Evolutionary conservation across 2,797 vertebrate genomes (phyloP), one percentile per base, ranked within the genome.

Genomic region (Margarornis squamiger): DNA sequence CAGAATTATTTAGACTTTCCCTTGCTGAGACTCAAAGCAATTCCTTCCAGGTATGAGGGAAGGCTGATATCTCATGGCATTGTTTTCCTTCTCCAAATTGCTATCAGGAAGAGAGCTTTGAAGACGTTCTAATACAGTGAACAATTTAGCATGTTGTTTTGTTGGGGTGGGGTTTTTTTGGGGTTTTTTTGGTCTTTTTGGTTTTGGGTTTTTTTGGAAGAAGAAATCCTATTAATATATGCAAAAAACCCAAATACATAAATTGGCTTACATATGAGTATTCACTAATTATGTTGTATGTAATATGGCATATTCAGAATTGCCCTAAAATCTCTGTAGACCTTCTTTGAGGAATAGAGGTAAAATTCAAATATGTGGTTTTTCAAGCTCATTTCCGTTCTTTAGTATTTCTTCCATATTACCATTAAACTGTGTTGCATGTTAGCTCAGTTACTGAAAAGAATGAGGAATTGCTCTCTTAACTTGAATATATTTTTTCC

Each of bases 391-490:
- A 63, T 94, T 94, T 96, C 92, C 55, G 70, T 88, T 82, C 93
- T 95, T 87, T 52, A 93, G 61, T 91, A 83, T 77, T 78, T 94
- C n/a, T 10, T 86, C 85, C 85, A 45, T 80, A 71, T 94, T 82
- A 72, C 68, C 80, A 43, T 90, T 95, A 87, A 57, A 89, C 65
- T 82, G 11, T 83, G 73, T 83, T 82, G 49, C 85, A 95, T 96
- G 34, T 90, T 70, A 80, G 14, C 65, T 95, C 79, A 58, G 85
- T 95, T 97, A 79, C 90, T 93, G 88, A 96, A 96, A 96, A 93
- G 45, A 74, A 58, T 61, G 36, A 93, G 79, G 84, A 97, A 97
- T 94, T 20, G 6, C 58, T 86, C 26, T 52, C 57, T 71, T 93
- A 85, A 80, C 46, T 91, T 89, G 68, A 94, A 87, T 83, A 75